Conservation (phyloP, 1,140 invertebrate species). For the Ceratina japonica region DNA sequence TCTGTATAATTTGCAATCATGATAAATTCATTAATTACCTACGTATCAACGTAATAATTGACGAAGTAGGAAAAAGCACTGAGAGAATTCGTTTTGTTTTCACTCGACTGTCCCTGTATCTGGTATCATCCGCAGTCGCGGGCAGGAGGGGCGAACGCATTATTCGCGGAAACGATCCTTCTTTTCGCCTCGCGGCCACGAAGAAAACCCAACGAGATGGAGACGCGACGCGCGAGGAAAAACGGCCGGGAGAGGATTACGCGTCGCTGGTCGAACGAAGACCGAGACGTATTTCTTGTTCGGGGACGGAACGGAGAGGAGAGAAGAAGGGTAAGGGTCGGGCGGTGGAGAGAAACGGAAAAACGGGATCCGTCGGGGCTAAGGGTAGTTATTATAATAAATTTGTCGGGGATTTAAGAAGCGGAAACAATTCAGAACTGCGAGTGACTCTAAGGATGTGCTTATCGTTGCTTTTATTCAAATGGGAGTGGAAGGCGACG, state of each 20-base stretch:
- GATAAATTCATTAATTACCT: too few relatives aligned
- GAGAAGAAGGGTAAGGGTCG: slow-evolving; percentile 29
- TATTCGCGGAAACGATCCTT: slow-evolving; percentile 65
- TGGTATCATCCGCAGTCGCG: too few relatives aligned
- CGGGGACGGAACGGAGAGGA: slow-evolving; percentile 56
- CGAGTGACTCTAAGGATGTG: slow-evolving; percentile 78
- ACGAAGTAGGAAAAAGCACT: too few relatives aligned
- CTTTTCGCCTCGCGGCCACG: slow-evolving; percentile 59
- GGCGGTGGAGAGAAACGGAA: slow-evolving; percentile 47
- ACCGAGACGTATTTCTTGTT: slow-evolving; percentile 14
- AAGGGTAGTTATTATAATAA: slow-evolving; percentile 80
- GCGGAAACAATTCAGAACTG: slow-evolving; percentile 79
- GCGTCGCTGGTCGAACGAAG: slow-evolving; percentile 4
- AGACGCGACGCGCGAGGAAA: slow-evolving; percentile 47
- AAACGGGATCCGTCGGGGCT: slow-evolving; percentile 70
- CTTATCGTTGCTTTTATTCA: slow-evolving; percentile 80
- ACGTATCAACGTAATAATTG: too few relatives aligned
- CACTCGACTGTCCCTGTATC: slow-evolving; percentile 39
- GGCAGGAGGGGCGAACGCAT: slow-evolving; percentile 49
- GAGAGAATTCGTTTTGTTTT: slow-evolving; percentile 4
- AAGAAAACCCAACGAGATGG: slow-evolving; percentile 48
- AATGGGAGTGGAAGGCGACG: slow-evolving; percentile 76
- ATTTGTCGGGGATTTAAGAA: slow-evolving; percentile 79
- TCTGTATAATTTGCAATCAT: too few relatives aligned
- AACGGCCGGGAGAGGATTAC: slow-evolving; percentile 44